A percentile compares a stretch with the other conserved stretches of the same genome.
These are phyloP conservation scores for Limnephilus rhombicus DNA, from an alignment of 2,888 invertebrate genomes.

Conservation along the genomic window DNA sequence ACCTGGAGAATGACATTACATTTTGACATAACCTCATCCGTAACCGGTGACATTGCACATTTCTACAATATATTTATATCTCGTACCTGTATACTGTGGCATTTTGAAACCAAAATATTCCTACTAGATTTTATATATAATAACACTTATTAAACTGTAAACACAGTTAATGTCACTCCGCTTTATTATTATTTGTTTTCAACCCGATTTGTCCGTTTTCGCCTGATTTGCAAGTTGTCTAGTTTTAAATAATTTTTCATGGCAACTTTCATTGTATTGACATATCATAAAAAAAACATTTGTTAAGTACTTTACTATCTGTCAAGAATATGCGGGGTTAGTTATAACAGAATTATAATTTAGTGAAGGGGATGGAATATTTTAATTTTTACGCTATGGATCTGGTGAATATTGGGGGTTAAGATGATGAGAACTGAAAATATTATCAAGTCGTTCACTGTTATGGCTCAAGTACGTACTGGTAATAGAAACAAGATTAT, in stretches of 20 bases:
- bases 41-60: conserved; percentile 61
- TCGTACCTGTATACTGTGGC: conserved; percentile 61
- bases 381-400: background rate
- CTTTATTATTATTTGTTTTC: conserved; percentile 42
- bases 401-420: background rate
- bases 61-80: conserved; percentile 32
- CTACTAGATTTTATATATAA: background rate
- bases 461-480: background rate
- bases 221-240: conserved; percentile 46
- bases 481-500: background rate
- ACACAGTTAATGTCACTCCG: conserved; percentile 50
- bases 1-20: conserved; percentile 62
- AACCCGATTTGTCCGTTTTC: conserved; percentile 9
- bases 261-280: conserved; percentile 19
- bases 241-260: conserved; percentile 37
- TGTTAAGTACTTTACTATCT: background rate
- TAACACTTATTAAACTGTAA: conserved; percentile 30
- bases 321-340: background rate
- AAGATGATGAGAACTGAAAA: background rate
- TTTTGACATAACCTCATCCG: conserved; percentile 63
- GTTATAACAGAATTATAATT: background rate
- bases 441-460: background rate
- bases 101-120: conserved; percentile 38
- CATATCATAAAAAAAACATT: background rate
- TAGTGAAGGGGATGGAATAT: background rate